Base-by-base conservation (phyloP, 2,797 vertebrate genomes). In the Galago senegalensis region DNA sequence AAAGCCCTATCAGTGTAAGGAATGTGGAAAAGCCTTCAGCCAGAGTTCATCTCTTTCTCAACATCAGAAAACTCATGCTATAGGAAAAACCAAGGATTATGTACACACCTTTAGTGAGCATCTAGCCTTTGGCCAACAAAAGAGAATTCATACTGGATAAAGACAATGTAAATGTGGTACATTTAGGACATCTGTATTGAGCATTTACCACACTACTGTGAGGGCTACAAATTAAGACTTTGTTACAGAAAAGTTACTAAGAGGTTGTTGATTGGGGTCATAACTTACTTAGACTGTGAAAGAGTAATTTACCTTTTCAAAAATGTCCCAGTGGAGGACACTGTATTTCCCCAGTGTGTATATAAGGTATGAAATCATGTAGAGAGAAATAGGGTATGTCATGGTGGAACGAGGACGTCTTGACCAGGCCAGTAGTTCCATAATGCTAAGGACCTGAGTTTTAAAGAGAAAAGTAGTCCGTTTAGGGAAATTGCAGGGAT, bases 41-140 rank as follows among this genome's bases (percentile, higher is more conserved):
- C 97, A 98, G 89, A 98, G 96, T 72, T 98, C 97, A 1, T 98
- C 97, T 46, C 97, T 98, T 84, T 97, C 96, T 91, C 96, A 97
- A 73, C 97, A 97, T 89, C 97, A 95, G 91, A 98, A 97, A 96
- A 97, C 84, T 56, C 98, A 98, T 65, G 17, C 88, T 70, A 83
- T 53, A 27, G 95, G 90, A 92, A 95, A 95, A 83, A 34, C 37
- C 73, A 96, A 87, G 81, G 95, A 94, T 56, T 95, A 85, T 5
- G 86, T 79, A 31, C 97, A 94, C 65, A 61, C 58, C 25, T 95
- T 96, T 40, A 97, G 25, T 82, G 94, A 92, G 17, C 93, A 67
- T 67, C 86, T 85, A 87, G 58, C 53, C 46, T 93, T 93, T 63
- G 87, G 79, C 43, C 86, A 95, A 53, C 96, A 97, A 56, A 97